phyloP scores from a whole-genome alignment of 2,797 vertebrate genomes.

The Sibirionetta formosa region DNA sequence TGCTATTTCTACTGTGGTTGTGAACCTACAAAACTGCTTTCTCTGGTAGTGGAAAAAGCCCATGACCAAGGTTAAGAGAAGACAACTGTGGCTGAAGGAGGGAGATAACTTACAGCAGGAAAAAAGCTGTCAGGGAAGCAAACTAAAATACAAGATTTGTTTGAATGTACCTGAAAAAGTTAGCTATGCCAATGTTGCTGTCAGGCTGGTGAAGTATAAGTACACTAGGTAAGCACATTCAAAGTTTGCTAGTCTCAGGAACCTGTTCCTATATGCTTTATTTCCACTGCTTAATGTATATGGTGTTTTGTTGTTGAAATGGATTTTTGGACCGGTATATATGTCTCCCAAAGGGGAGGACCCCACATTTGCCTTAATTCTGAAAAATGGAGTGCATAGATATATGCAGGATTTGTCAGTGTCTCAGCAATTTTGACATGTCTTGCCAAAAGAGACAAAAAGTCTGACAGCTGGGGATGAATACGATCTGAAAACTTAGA shows the following conservation, averaged over 20 bases:
- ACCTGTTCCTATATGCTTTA: background rate
- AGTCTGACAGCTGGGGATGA: background rate
- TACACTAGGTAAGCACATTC: background rate
- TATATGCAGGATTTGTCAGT: background rate
- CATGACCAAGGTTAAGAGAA: background rate
- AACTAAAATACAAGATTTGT: background rate
- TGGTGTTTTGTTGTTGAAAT: background rate
- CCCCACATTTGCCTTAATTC: background rate
- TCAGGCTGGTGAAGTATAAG: background rate
- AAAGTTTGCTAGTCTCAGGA: background rate
- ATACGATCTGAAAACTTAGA: background rate
- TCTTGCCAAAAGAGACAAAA: background rate
- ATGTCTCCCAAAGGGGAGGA: background rate
- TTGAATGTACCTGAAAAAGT: background rate
- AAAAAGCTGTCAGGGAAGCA: background rate
- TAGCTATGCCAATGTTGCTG: background rate
- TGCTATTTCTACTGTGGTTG: background rate
- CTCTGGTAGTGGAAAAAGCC: background rate
- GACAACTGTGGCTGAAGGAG: background rate
- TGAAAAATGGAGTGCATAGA: background rate
- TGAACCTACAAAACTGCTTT: background rate
- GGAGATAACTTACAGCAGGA: background rate
- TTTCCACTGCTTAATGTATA: background rate
- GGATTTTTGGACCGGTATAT: background rate
- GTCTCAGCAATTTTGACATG: background rate